Evolutionary conservation across 1,140 invertebrate species (phyloP).

Genomic region (Lordiphosa stackelbergi): DNA sequence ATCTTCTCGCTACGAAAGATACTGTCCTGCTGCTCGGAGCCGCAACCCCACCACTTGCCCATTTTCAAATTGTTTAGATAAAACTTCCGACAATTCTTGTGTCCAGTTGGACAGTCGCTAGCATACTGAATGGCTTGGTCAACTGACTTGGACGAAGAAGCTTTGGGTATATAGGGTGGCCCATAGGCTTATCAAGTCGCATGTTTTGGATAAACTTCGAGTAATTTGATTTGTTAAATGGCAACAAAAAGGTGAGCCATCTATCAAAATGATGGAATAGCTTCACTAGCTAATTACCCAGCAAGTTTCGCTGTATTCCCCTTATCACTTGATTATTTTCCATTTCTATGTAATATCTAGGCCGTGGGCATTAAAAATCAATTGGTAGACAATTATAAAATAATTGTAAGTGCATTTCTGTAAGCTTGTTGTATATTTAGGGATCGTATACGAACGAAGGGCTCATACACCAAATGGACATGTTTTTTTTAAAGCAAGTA

Average conservation of each 20-base stretch:
- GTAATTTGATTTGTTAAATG: constrained; percentile 21
- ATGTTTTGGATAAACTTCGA: constrained; percentile 47
- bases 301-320: background rate
- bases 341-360: background rate
- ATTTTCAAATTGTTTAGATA: constrained; percentile 12
- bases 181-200: constrained; percentile 47
- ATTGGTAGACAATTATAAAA: constrained; percentile 45
- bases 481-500: no score
- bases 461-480: no score
- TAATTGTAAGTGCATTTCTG: background rate
- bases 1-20: constrained; percentile 93
- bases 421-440: no score
- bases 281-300: background rate
- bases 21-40: constrained; percentile 79
- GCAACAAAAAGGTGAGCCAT: constrained; percentile 27
- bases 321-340: constrained; percentile 35
- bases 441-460: no score
- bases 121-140: constrained; percentile 57
- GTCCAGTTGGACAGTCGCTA: constrained; percentile 22
- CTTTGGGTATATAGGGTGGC: constrained; percentile 13
- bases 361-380: constrained; percentile 51
- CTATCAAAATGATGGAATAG: constrained; percentile 54
- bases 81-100: constrained; percentile 18
- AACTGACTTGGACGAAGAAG: constrained; percentile 51
- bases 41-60: constrained; percentile 35